A percentile compares a stretch with the other conserved stretches of the same genome.
Evolutionary conservation across 2,113 vertebrate species (phyloP).

Genomic region (Phocoena sinus): DNA sequence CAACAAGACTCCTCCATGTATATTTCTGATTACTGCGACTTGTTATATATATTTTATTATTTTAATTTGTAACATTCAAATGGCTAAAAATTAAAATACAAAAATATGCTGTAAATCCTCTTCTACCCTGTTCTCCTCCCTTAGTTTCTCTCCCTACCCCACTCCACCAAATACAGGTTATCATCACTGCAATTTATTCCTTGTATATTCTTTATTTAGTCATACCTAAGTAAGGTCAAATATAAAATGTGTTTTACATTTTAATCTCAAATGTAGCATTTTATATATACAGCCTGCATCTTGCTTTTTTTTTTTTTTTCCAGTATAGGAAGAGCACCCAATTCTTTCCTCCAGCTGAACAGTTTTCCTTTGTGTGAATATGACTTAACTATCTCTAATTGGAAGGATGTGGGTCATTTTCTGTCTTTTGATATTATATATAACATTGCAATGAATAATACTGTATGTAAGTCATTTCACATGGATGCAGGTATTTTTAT

Average conservation of each 20-base stretch:
- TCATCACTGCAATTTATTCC: neutral
- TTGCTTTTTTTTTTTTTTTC: neutral
- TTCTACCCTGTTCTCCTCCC: neutral
- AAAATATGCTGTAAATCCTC: neutral
- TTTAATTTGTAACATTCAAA: neutral
- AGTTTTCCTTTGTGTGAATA: constrained; percentile 1
- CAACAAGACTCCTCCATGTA: neutral
- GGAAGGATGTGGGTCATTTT: neutral
- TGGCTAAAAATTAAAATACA: neutral
- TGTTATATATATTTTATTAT: neutral
- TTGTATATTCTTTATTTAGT: neutral
- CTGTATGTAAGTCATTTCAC: neutral
- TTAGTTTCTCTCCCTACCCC: neutral
- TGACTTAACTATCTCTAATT: neutral
- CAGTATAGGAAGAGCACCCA: neutral
- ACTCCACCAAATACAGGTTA: neutral
- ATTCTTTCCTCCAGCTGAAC: neutral
- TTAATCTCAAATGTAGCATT: neutral
- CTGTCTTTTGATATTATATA: neutral
- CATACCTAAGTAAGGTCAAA: neutral
- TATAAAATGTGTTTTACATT: neutral
- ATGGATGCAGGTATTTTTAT: neutral
- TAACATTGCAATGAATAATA: neutral
- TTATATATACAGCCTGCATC: neutral
- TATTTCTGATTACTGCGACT: neutral